A percentile compares a stretch with the other conserved stretches of the same genome.
These are phyloP conservation scores for Limnephilus auricula DNA, from an alignment of 2,888 invertebrate genomes.

Conservation along the genomic window DNA sequence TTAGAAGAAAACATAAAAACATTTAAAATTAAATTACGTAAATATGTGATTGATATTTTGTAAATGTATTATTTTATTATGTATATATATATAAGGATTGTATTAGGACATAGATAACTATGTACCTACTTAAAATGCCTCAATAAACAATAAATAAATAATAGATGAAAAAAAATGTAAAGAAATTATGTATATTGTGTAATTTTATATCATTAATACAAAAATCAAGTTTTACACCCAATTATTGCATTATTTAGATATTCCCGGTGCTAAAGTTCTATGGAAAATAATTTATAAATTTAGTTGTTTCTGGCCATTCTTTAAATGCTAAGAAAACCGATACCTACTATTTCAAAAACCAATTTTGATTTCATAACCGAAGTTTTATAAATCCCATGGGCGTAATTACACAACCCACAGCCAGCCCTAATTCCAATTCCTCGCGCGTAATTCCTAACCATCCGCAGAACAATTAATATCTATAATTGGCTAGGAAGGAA, in stretches of 20 bases:
- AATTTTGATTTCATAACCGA: not conserved
- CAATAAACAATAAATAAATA: no score
- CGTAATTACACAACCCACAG: not conserved
- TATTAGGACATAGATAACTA: no score
- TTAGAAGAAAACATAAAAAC: no score
- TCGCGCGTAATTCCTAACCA: conserved; percentile 28
- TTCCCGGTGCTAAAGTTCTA: not conserved
- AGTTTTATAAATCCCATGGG: not conserved
- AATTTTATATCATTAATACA: no score
- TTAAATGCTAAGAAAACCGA: not conserved
- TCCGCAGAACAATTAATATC: conserved; percentile 33
- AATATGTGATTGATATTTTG: no score
- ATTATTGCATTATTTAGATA: not conserved
- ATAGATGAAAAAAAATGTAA: no score
- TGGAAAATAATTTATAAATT: not conserved
- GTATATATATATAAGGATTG: no score
- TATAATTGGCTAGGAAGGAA: conserved; percentile 34
- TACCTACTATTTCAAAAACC: not conserved
- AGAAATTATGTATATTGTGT: no score
- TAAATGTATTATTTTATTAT: no score
- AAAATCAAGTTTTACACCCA: no score
- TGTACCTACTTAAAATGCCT: no score
- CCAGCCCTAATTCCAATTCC: conserved; percentile 18
- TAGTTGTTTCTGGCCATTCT: not conserved
- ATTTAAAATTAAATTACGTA: no score